Conservation (phyloP, 2,113 vertebrate genomes). For the Aspidoscelis tigris region DNA sequence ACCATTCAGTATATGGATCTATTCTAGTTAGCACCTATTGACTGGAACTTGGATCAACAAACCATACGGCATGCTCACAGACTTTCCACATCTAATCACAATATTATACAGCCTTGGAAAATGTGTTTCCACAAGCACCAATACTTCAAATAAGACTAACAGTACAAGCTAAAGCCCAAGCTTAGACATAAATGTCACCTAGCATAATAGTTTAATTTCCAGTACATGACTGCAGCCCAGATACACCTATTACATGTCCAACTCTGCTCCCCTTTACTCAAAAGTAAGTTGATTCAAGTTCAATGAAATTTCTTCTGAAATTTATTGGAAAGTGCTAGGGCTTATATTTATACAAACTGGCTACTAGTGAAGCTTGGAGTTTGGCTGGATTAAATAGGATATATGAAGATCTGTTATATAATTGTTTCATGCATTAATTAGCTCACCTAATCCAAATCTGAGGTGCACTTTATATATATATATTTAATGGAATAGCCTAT, state of each 20-base stretch:
- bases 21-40: neutral
- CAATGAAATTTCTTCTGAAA: neutral
- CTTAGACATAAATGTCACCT: neutral
- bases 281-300: neutral
- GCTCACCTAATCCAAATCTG: neutral
- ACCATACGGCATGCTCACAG: neutral
- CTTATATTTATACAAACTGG: neutral
- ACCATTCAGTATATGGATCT: neutral
- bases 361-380: neutral
- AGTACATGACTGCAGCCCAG: neutral
- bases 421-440: neutral
- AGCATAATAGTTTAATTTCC: neutral
- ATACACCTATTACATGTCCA: neutral
- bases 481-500: too few relatives aligned
- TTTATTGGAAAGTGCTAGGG: neutral
- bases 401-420: too few relatives aligned
- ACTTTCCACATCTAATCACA: neutral
- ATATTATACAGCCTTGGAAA: neutral
- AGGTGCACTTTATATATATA: neutral
- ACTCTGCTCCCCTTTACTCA: neutral
- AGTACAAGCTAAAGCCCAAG: neutral
- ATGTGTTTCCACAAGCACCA: neutral
- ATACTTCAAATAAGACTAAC: neutral
- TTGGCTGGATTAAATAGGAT: neutral
- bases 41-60: neutral